Base-by-base conservation (phyloP, 2,797 vertebrate species). In the Hapalemur alaotrensis region DNA sequence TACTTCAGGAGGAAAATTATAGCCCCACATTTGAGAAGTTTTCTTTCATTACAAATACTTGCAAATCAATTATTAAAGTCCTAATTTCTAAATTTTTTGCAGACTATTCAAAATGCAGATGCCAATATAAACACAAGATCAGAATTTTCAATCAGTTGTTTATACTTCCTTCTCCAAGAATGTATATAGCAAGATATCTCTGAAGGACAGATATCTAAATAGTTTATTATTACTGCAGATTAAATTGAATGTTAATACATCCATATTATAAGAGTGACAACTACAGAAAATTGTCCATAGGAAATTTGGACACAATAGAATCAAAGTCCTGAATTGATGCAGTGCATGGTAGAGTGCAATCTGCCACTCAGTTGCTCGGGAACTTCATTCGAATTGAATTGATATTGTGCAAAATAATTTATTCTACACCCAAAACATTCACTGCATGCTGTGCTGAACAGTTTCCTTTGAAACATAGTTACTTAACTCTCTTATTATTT, bases 371-470 rank as follows among this genome's bases (percentile, higher is more conserved):
- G 22, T 81, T 86, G 61, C 65, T 65, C 89, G n/a, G 54, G 54
- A 94, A 32, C 13, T 17, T 93, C 43, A 57, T 80, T 89, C 61
- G 50, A 94, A 73, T 48, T 84, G 50, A 97, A 78, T 91, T 93
- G 54, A 22, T 90, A 96, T 73, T 85, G n/a, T 96, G 67, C 20
- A 75, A 92, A 95, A 88, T 93, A 95, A 90, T 76, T 90, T 52
- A 69, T 94, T 96, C 67, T 43, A 61, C 11, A 67, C 57, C 82
- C 20, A 93, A 96, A 61, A 30, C 25, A 89, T 87, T 94, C 32
- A 72, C 43, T 59, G 50, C 57, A 72, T 69, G 10, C 32, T 69
- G 43, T 8, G n/a, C 25, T 38, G 57, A 96, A 23, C 10, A 41
- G 11, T 79, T 93, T 91, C 92, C 48, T 91, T 88, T 61, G 38